These are phyloP conservation scores for Drosophila nr. perissopoda DNA, from an alignment of 2,888 invertebrate genomes.

Conservation along the genomic window DNA sequence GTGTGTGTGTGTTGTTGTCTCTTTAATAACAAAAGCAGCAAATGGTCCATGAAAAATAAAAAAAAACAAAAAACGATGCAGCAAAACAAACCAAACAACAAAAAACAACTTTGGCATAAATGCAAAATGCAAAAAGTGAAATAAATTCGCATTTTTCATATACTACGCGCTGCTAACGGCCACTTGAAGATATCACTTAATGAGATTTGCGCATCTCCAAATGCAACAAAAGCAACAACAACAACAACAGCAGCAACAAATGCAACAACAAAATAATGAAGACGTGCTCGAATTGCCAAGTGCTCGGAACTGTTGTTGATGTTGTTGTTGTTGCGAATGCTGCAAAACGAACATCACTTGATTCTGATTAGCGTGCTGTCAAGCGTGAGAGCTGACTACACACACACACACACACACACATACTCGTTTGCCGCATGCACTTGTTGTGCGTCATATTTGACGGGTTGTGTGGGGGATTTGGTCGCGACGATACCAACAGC, in stretches of 20 bases:
- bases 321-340: constrained; percentile 45
- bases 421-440: constrained; percentile 22
- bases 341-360: constrained; percentile 79
- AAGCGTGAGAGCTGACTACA: constrained; percentile 78
- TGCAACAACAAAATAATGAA: constrained; percentile 65
- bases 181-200: constrained; percentile 84
- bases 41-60: constrained; percentile 65
- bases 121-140: constrained; percentile 22
- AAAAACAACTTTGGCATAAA: constrained; percentile 24
- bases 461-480: constrained; percentile 8
- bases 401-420: constrained; percentile 21
- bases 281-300: constrained; percentile 79
- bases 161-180: constrained; percentile 64
- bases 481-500: constrained; percentile 65
- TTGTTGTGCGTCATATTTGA: constrained; percentile 60
- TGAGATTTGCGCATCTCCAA: constrained; percentile 83
- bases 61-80: constrained; percentile 37
- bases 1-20: constrained; percentile 5
- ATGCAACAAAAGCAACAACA: constrained; percentile 60
- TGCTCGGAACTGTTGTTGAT: constrained; percentile 43
- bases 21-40: constrained; percentile 75
- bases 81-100: constrained; percentile 14
- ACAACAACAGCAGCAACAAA: constrained; percentile 47
- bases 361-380: constrained; percentile 84
- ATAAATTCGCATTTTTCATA: constrained; percentile 69